Conservation (phyloP, 2,797 vertebrate species). For the Rachycentron canadum region DNA sequence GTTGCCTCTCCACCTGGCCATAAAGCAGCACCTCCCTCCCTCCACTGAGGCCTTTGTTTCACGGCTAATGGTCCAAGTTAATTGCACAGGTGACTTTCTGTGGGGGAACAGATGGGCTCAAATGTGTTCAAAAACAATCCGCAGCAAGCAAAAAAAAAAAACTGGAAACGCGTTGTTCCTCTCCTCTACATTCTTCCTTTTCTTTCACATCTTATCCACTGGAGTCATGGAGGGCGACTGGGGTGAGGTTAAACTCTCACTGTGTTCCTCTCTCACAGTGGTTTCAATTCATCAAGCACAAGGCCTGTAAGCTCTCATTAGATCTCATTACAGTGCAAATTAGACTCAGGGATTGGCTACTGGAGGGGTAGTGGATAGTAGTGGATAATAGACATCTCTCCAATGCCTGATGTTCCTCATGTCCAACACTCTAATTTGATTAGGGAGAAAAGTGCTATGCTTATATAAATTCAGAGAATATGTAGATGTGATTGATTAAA, state of each 20-base stretch:
- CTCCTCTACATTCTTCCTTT: slow-evolving; percentile 32
- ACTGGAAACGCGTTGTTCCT: slow-evolving; percentile 31
- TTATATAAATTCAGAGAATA: slow-evolving; percentile 12
- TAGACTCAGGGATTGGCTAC: slow-evolving; percentile 70
- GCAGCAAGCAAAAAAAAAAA: slow-evolving; percentile 45
- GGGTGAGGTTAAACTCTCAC: slow-evolving; percentile 68
- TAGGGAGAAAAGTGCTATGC: slow-evolving; percentile 10
- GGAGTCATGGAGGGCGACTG: slow-evolving; percentile 47
- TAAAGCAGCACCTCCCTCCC: slow-evolving; percentile 63
- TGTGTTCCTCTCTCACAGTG: slow-evolving; percentile 54
- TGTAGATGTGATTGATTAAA: slow-evolving; percentile 36
- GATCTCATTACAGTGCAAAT: slow-evolving; percentile 81
- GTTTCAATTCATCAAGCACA: slow-evolving; percentile 75
- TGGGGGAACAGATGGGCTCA: slow-evolving; percentile 84
- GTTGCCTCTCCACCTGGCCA: slow-evolving; percentile 76
- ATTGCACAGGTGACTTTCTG: slow-evolving; percentile 87
- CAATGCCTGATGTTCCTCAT: slow-evolving; percentile 36
- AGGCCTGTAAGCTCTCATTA: slow-evolving; percentile 80
- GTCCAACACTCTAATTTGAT: slow-evolving; percentile 48
- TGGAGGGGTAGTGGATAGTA: slow-evolving; percentile 45
- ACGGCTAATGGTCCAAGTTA: slow-evolving; percentile 84
- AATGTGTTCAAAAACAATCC: slow-evolving; percentile 85
- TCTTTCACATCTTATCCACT: slow-evolving; percentile 55
- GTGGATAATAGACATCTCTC: slow-evolving; percentile 55
- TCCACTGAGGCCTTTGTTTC: slow-evolving; percentile 79